These are phyloP conservation scores for Caenorhabditis virilis DNA, from an alignment of 2,888 invertebrate genomes.

Conservation along the genomic window DNA sequence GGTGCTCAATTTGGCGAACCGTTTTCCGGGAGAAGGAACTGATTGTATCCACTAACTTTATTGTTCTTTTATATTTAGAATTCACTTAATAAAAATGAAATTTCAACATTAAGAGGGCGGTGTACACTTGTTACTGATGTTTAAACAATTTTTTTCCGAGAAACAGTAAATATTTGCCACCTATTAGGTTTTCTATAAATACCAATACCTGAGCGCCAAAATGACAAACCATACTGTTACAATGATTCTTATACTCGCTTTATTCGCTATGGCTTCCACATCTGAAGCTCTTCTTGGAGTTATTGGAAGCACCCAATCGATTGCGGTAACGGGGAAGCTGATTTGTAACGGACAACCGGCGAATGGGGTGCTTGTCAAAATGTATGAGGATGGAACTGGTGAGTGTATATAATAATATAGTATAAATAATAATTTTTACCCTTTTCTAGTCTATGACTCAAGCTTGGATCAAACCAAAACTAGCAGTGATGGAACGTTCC, in stretches of 20 bases:
- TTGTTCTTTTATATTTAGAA: background rate
- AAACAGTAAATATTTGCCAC: background rate
- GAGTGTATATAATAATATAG: background rate
- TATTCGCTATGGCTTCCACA: background rate
- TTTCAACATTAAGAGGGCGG: background rate
- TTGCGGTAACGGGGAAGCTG: conserved; percentile 26
- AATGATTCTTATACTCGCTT: background rate
- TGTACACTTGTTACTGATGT: background rate
- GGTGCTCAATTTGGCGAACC: conserved; percentile 25
- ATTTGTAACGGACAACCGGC: conserved; percentile 34
- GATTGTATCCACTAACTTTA: conserved; percentile 28
- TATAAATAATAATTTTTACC: background rate
- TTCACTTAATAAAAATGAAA: background rate
- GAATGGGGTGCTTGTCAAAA: conserved; percentile 19
- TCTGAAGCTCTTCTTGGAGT: background rate
- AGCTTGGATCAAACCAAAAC: conserved; percentile 9
- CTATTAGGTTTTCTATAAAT: background rate
- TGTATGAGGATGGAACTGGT: conserved; percentile 37
- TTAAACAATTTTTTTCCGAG: background rate
- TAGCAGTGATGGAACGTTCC: conserved; percentile 12
- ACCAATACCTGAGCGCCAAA: background rate
- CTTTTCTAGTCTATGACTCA: conserved; percentile 19
- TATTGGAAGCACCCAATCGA: conserved; percentile 21
- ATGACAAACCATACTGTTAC: background rate
- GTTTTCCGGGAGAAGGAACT: conserved; percentile 28